Conservation (phyloP, 2,113 vertebrate species). For the Saccopteryx bilineata region DNA sequence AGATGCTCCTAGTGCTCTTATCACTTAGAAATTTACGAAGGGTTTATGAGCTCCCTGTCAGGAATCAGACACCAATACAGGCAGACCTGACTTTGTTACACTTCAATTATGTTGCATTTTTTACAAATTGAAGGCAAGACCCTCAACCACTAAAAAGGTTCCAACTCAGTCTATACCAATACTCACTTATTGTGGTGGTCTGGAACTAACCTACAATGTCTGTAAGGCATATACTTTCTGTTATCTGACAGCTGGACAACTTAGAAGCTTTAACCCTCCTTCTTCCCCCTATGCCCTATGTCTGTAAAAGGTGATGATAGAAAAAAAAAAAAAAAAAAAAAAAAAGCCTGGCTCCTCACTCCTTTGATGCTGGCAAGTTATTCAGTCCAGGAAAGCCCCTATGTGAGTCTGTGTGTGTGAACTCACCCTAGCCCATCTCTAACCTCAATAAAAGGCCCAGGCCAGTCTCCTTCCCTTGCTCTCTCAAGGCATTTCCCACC, state of each 20-base stretch:
- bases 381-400: neutral
- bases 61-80: neutral
- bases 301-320: neutral
- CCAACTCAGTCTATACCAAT: neutral
- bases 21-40: neutral
- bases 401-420: neutral
- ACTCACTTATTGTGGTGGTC: neutral
- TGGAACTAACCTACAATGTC: neutral
- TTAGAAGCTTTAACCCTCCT: neutral
- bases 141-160: neutral
- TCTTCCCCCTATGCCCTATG: neutral
- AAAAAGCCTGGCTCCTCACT: neutral
- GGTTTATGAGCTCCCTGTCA: neutral
- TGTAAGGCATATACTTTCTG: neutral
- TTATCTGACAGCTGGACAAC: neutral
- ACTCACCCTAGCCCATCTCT: neutral
- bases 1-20: neutral
- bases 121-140: neutral
- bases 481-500: neutral
- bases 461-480: neutral
- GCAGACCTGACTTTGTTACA: neutral
- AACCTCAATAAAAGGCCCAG: neutral
- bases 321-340: neutral
- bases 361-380: neutral
- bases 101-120: neutral